Evolutionary conservation across 2,888 invertebrate genomes (phyloP), one percentile per base, ranked within the genome.

Genomic region (Brenthis ino): DNA sequence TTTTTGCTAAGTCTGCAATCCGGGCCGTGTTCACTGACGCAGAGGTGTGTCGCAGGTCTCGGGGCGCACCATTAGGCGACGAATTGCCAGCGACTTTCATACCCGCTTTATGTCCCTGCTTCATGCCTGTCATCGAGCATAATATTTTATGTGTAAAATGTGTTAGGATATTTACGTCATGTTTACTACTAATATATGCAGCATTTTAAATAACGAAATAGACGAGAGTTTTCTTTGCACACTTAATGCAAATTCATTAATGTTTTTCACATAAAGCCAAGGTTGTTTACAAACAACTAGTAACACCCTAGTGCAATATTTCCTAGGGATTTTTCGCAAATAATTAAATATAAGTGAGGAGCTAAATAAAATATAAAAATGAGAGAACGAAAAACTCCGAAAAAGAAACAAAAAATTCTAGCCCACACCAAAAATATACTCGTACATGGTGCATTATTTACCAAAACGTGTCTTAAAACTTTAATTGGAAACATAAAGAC

Each of bases 81-180:
- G 65, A 67, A 65, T 69, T 65, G 65, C 68, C 48, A 61, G 65
- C 67, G 63, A 72, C 70, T 71, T 65, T 68, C 60, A 64, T 57
- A 56, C 64, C 64, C 70, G 57, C 54, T 64, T 66, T 66, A 70
- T 60, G 54, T 64, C 64, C 47, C 71, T 63, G 58, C n/a, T n/a
- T n/a, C n/a, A n/a, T n/a, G n/a, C 63, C 68, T 71, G 72, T 67
- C 69, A 67, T 71, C 65, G 80, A 63, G 56, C 20, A 63, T 60
- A 61, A 63, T 63, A 61, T 63, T 61, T 67, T 61, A 67, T 63
- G 61, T 67, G 61, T 50, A 63, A 63, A 63, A 56, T 67, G 43
- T 54, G 67, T 53, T 24, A 20, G 53, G 60, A 50, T 50, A 60
- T 60, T 60, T 50, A 60, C 60, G 60, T 50, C 60, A 60, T 60